Conservation (phyloP, 37 sponge, comb jelly and placozoan species). For the Ephydatia muelleri region DNA sequence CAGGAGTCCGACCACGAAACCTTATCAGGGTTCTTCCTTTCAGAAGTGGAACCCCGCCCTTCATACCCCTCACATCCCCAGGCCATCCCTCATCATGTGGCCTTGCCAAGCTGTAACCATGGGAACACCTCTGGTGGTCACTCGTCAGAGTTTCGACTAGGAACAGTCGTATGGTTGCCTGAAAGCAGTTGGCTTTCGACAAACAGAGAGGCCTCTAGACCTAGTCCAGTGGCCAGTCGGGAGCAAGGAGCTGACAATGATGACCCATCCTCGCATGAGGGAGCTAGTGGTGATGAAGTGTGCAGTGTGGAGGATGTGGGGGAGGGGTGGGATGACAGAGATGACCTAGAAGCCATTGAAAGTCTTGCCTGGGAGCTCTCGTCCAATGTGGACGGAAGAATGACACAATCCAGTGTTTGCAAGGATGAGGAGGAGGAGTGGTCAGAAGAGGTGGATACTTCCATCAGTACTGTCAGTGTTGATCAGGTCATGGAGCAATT, state of each 20-base stretch:
- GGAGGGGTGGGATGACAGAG: constrained; percentile 13
- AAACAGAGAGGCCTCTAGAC: too few species aligned
- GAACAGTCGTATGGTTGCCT: constrained; percentile 35
- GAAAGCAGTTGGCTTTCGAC: not conserved
- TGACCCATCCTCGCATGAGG: too few species aligned
- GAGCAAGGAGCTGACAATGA: too few species aligned
- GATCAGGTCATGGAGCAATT: too few species aligned
- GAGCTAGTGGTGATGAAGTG: too few species aligned
- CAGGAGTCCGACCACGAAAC: not conserved
- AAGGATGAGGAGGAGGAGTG: too few species aligned
- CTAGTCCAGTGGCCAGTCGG: too few species aligned
- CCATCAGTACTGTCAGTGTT: too few species aligned
- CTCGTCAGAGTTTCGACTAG: constrained; percentile 12
- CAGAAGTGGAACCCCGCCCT: constrained; percentile 14
- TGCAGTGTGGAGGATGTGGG: not conserved
- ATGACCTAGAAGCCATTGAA: constrained; percentile 46
- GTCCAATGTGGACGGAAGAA: not conserved
- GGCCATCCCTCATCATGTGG: not conserved
- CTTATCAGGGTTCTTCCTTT: constrained; percentile 38
- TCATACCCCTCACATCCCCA: not conserved
- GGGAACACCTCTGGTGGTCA: not conserved
- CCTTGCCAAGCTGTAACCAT: not conserved
- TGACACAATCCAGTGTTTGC: too few species aligned
- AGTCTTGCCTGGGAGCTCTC: constrained; percentile 54
- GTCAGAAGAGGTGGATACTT: too few species aligned